Conservation (phyloP, 2,797 vertebrate genomes). For the Danio jaintianensis region DNA sequence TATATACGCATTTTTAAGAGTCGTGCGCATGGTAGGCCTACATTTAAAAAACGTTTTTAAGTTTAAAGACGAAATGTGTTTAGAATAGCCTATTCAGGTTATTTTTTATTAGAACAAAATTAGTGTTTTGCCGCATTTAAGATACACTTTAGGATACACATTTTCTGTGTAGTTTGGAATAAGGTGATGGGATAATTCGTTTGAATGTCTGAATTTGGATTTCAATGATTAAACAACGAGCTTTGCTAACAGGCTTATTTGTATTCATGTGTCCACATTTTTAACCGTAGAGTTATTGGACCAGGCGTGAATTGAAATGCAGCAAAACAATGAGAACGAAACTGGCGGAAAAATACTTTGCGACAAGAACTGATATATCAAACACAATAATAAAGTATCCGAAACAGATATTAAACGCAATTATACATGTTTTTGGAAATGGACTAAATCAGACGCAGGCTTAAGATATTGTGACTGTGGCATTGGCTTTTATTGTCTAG, state of each 20-base stretch:
- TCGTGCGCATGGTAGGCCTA: too few species aligned
- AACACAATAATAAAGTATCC: not conserved
- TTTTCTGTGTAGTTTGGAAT: too few species aligned
- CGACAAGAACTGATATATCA: not conserved
- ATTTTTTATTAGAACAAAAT: not conserved
- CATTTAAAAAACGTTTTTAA: too few species aligned
- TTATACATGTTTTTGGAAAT: not conserved
- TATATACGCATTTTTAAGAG: too few species aligned
- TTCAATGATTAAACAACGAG: too few species aligned
- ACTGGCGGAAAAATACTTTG: not conserved
- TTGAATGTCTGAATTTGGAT: not conserved
- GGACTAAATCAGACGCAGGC: not conserved
- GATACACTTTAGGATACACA: too few species aligned
- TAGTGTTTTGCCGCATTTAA: not conserved
- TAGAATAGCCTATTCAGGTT: not conserved
- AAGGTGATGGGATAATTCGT: not conserved
- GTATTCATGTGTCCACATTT: not conserved
- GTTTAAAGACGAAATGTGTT: not conserved
- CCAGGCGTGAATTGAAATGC: not conserved
- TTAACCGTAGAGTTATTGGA: not conserved
- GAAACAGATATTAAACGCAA: not conserved
- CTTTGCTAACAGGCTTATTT: too few species aligned
- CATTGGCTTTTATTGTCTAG: constrained; percentile 48
- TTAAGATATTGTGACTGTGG: constrained; percentile 16
- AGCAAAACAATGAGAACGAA: not conserved